phyloP scores from a whole-genome alignment of 2,888 invertebrate genomes.

The Himalopsyche anomala region DNA sequence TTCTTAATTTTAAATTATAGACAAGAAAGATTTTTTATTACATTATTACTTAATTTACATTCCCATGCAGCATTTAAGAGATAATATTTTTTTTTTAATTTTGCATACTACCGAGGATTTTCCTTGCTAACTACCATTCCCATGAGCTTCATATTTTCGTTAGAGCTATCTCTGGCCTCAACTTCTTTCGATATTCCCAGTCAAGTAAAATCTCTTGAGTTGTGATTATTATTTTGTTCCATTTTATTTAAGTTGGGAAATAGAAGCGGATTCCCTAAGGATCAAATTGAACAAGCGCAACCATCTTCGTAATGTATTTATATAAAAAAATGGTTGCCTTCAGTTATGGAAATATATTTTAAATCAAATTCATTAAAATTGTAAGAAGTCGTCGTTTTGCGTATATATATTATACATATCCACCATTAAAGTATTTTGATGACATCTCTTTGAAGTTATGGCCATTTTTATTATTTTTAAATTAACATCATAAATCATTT shows the following conservation, averaged over 20 bases:
- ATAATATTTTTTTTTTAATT: background rate
- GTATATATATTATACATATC: too few species aligned
- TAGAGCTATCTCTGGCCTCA: conserved; percentile 51
- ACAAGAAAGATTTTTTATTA: background rate
- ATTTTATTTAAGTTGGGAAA: background rate
- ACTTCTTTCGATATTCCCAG: conserved; percentile 40
- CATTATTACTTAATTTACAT: background rate
- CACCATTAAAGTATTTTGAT: too few species aligned
- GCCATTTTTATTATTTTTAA: too few species aligned
- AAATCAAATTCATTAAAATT: too few species aligned
- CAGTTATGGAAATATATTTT: too few species aligned
- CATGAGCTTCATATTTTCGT: conserved; percentile 61
- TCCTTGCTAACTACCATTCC: conserved; percentile 60
- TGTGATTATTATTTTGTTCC: conserved; percentile 24
- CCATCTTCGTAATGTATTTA: too few species aligned
- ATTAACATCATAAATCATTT: too few species aligned
- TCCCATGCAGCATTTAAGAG: background rate
- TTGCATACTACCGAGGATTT: conserved; percentile 28
- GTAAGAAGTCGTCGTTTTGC: too few species aligned
- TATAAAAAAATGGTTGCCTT: too few species aligned
- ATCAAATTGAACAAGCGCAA: background rate
- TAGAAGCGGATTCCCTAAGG: background rate
- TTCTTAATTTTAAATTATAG: background rate
- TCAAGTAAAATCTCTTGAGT: conserved; percentile 18
- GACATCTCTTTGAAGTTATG: too few species aligned